Base-by-base conservation (phyloP, 2,113 vertebrate species). In the Etheostoma cragini region DNA sequence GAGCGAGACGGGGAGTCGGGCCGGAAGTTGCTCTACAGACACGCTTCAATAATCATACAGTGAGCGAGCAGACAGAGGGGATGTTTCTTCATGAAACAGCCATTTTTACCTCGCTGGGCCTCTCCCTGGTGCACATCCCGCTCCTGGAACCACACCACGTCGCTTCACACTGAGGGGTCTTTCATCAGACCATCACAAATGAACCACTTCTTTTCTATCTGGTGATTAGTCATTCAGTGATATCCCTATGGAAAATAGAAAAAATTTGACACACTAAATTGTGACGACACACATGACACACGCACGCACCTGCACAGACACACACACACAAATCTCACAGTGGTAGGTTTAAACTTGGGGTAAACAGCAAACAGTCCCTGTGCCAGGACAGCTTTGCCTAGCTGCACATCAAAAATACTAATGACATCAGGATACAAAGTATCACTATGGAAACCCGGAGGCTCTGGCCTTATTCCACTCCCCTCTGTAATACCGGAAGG, bases 341-440 rank as follows among this genome's bases (percentile, higher is more conserved):
- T 76, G 78, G 86, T 82, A 62, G 50, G 72, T 73, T 86, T 72
- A 86, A 88, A 73, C 89, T 85, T 88, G 80, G 76, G 85, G 74
- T 91, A 90, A 92, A 90, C 87, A 83, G 84, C 83, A 91, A 93
- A 90, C 84, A 90, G 66, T 61, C 61, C 53, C 77, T 68, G 58
- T 65, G 83, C 89, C 87, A 80, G 90, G 89, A 89, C 86, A 86
- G 90, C 89, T 81, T 84, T 91, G 87, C 81, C 80, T 81, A 56
- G 86, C 75, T 66, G 85, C 90, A 90, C 92, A 88, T 70, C 89
- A 33, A 90, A 91, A 92, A 94, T 94, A 91, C 87, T 92, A 94
- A 93, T 91, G 91, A 87, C 91, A 94, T 91, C 87, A 91, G 78
- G 86, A 91, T 69, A 94, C 93, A 92, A 90, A 78, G 88, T 88